Evolutionary conservation across 2,113 vertebrate genomes (phyloP), one percentile per base, ranked within the genome.

Genomic region (Sinosuthora webbiana): DNA sequence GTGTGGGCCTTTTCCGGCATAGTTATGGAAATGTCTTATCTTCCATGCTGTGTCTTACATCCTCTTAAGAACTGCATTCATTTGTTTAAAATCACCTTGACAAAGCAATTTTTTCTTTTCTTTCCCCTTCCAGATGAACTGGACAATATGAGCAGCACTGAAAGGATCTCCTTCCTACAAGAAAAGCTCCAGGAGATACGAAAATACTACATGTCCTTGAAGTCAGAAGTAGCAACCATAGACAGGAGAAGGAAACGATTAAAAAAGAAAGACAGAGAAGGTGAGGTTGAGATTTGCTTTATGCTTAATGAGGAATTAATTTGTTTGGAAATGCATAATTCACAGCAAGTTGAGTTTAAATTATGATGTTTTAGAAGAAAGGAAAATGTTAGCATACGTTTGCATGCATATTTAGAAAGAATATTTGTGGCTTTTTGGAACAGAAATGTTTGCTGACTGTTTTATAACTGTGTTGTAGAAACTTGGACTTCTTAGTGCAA

Each of bases 241-340:
- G 99, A 99, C 97, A 98, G 99, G 69, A 98, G 99, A 87, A 98
- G 99, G 95, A 99, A 99, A 94, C 97, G 99, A 83, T 98, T 99
- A 87, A 99, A 99, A 98, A 99, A 99, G 99, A 99, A 99, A 93
- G 99, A 99, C 93, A 97, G 99, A 98, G 99, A 99, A 99, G 99
- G 99, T 99, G 97, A 97, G 45, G 73, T 37, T 30, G 39, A 71
- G 31, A 64, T 88, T 71, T 94, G 42, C 21, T 87, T 84, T 53
- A 0, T 37, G 24, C 23, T 84, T 81, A 33, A 25, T 13, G 16
- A 74, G 16, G 45, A 39, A 28, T 30, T n/a, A 52, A 24, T 87
- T 85, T 85, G 64, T 44, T 89, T 91, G 77, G 82, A 91, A 67
- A 64, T 73, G 22, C 0, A 0, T 45, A 67, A 60, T 39, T 52